A percentile compares a stretch with the other conserved stretches of the same genome.
These are phyloP conservation scores for Stenotaenia linearis DNA, from an alignment of 2,888 invertebrate genomes.

Conservation along the genomic window DNA sequence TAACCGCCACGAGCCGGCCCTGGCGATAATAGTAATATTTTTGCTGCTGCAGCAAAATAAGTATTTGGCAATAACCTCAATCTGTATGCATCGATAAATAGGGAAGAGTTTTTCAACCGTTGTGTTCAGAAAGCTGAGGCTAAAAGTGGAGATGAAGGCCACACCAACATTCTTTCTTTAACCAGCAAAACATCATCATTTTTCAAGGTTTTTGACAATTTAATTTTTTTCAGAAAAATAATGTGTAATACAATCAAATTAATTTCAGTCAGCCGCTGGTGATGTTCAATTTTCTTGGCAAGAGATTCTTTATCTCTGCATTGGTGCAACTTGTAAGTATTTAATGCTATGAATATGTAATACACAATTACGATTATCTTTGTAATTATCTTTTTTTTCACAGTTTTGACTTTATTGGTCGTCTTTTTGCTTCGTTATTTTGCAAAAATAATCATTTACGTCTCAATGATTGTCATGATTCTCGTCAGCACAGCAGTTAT, in stretches of 20 bases:
- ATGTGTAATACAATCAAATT: neutral
- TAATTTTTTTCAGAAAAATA: neutral
- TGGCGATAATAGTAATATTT: too few species aligned
- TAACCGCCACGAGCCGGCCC: too few species aligned
- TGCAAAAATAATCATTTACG: slow-evolving; percentile 59
- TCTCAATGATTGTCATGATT: slow-evolving; percentile 55
- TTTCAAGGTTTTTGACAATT: neutral
- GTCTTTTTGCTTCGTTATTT: slow-evolving; percentile 55
- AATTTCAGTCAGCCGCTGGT: slow-evolving; percentile 54
- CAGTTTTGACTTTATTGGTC: slow-evolving; percentile 55
- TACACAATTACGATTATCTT: neutral
- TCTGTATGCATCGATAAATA: neutral
- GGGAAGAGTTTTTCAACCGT: neutral
- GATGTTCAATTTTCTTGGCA: slow-evolving; percentile 57
- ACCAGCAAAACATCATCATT: neutral
- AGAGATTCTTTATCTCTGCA: slow-evolving; percentile 56
- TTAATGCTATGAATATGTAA: neutral
- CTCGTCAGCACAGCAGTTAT: slow-evolving; percentile 54
- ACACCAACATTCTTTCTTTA: neutral
- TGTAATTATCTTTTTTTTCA: slow-evolving; percentile 41
- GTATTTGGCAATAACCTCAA: too few species aligned
- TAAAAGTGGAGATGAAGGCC: neutral
- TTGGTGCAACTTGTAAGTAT: slow-evolving; percentile 56
- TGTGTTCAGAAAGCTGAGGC: neutral
- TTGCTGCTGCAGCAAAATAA: too few species aligned